These are phyloP conservation scores for Caenorhabditis briggsae DNA, from an alignment of 1,140 invertebrate species.

Conservation along the genomic window DNA sequence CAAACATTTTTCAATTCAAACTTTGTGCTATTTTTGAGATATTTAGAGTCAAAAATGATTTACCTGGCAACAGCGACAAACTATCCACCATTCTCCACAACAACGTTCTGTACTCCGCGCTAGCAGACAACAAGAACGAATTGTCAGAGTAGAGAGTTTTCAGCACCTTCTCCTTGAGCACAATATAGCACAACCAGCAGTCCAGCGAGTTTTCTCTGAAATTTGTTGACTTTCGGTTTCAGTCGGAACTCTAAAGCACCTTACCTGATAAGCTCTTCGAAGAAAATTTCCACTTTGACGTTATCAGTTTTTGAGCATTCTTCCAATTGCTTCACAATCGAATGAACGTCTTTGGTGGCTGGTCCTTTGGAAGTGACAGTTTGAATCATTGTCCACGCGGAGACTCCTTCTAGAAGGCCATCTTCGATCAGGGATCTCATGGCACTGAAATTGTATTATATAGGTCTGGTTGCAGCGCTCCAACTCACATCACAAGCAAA, in stretches of 20 bases:
- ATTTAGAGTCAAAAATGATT: slow-evolving; percentile 1
- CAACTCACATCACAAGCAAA: slow-evolving; percentile 11
- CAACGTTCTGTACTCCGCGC: slow-evolving; percentile 73
- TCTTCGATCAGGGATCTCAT: slow-evolving; percentile 69
- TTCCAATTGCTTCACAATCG: slow-evolving; percentile 72
- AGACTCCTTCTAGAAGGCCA: slow-evolving; percentile 65
- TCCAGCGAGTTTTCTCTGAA: slow-evolving; percentile 68
- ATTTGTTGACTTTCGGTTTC: neutral
- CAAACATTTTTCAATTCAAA: too few relatives aligned
- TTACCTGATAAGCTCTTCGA: slow-evolving; percentile 72
- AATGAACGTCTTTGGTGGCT: slow-evolving; percentile 71
- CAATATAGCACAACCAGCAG: slow-evolving; percentile 76
- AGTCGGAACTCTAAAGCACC: too few relatives aligned
- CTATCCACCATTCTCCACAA: slow-evolving; percentile 75
- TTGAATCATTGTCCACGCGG: slow-evolving; percentile 72
- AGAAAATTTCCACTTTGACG: slow-evolving; percentile 73
- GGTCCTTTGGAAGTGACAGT: slow-evolving; percentile 71
- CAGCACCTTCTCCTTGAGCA: slow-evolving; percentile 75
- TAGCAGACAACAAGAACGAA: slow-evolving; percentile 73
- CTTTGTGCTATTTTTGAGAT: neutral
- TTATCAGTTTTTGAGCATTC: slow-evolving; percentile 73
- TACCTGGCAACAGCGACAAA: slow-evolving; percentile 75
- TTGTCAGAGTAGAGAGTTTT: slow-evolving; percentile 68
- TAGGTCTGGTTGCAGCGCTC: neutral
- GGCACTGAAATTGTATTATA: neutral